A percentile compares a stretch with the other conserved stretches of the same genome.
Evolutionary conservation across 1,140 invertebrate genomes (phyloP).

Genomic region (Pseudomyrmex flavicornis): DNA sequence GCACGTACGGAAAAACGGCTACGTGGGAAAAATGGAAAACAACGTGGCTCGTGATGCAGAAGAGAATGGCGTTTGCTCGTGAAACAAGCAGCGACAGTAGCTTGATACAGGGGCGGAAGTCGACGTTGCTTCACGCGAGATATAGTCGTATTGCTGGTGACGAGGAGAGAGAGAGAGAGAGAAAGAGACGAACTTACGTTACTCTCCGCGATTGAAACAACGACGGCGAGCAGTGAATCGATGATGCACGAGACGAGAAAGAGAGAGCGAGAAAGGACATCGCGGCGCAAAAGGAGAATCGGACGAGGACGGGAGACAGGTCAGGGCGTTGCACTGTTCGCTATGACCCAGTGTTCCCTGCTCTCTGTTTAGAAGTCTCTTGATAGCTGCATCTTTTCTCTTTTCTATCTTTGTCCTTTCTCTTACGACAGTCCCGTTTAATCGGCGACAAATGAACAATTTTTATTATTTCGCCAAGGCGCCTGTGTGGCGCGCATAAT

Average conservation of each 20-base stretch:
- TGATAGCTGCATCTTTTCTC: neutral
- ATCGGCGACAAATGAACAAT: neutral
- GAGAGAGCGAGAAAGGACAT: slow-evolving; percentile 24
- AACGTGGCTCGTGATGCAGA: neutral
- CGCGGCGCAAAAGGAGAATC: slow-evolving; percentile 10
- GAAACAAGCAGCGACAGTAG: slow-evolving; percentile 27
- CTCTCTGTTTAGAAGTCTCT: slow-evolving; percentile 20
- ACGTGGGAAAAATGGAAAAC: slow-evolving; percentile 27
- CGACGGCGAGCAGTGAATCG: slow-evolving; percentile 56
- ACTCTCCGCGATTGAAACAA: slow-evolving; percentile 7
- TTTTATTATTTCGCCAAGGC: slow-evolving; percentile 20
- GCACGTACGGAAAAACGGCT: slow-evolving; percentile 26
- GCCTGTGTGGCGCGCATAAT: slow-evolving; percentile 11
- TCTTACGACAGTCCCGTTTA: slow-evolving; percentile 4
- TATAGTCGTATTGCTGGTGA: slow-evolving; percentile 11
- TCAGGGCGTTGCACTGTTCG: slow-evolving; percentile 79
- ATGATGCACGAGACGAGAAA: slow-evolving; percentile 46
- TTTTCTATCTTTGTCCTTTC: neutral
- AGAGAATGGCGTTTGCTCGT: slow-evolving; percentile 33
- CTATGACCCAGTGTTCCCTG: slow-evolving; percentile 78
- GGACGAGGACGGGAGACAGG: slow-evolving; percentile 64
- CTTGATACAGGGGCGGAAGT: slow-evolving; percentile 43
- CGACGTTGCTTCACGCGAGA: slow-evolving; percentile 29
- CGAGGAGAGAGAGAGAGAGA: slow-evolving; percentile 33
- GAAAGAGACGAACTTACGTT: slow-evolving; percentile 16